Conservation (phyloP, 23 tunicate genomes). For the Styela clava region DNA sequence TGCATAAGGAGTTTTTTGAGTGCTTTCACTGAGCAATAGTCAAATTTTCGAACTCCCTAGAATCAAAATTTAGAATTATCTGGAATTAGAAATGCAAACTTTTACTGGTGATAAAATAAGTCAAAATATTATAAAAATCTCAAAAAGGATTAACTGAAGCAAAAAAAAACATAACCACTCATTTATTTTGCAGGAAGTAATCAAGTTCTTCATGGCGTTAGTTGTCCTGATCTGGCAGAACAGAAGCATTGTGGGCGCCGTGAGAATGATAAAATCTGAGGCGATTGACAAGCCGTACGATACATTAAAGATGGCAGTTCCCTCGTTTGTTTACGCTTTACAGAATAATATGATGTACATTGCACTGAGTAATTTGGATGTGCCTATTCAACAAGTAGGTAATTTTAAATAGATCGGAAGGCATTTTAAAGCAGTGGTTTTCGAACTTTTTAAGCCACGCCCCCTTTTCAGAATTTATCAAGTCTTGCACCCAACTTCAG, state of each 20-base stretch:
- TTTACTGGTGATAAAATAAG: no score
- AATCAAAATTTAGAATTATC: no score
- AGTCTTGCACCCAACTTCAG: no score
- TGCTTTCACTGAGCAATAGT: no score
- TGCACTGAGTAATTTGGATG: slow-evolving; percentile 45
- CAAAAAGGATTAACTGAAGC: no score
- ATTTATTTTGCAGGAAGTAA: slow-evolving; percentile 28
- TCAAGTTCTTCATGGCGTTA: slow-evolving; percentile 39
- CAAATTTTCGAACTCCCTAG: no score
- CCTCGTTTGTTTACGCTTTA: slow-evolving; percentile 44
- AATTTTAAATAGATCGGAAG: no score
- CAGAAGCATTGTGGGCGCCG: background rate
- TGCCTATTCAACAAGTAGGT: slow-evolving; percentile 58
- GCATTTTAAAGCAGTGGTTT: background rate
- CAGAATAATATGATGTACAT: slow-evolving; percentile 54
- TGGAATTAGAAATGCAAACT: no score
- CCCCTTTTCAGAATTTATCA: no score
- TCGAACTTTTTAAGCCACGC: no score
- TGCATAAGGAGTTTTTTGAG: background rate
- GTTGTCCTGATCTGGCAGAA: slow-evolving; percentile 7
- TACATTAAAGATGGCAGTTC: slow-evolving; percentile 47
- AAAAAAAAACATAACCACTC: no score
- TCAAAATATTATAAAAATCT: no score
- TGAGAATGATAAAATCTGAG: slow-evolving; percentile 8
- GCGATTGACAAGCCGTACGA: slow-evolving; percentile 24